These are phyloP conservation scores for Ceratosolen fusciceps DNA, from an alignment of 1,140 invertebrate species.

Conservation along the genomic window DNA sequence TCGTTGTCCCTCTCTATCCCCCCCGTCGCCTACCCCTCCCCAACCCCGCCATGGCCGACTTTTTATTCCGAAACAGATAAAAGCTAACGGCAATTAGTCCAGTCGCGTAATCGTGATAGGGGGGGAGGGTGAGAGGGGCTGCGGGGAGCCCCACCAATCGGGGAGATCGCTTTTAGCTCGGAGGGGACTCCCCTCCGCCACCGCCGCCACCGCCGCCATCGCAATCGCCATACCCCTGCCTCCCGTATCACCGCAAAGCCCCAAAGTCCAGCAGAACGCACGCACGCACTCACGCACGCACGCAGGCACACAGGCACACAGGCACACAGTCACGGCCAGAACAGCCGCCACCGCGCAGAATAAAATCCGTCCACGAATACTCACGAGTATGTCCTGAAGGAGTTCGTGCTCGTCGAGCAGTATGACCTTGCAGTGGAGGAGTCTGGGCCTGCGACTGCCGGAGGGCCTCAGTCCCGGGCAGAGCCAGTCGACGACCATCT, in stretches of 20 bases:
- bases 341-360: neutral
- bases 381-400: constrained; percentile 77
- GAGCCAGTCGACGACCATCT: constrained; percentile 70
- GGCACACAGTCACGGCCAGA: no score
- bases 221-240: no score
- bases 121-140: neutral
- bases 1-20: constrained; percentile 6
- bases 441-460: constrained; percentile 74
- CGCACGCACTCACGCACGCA: no score
- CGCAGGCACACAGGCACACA: no score
- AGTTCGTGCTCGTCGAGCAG: constrained; percentile 76
- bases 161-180: no score
- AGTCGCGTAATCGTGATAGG: neutral
- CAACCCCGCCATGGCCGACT: neutral
- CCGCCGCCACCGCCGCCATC: no score
- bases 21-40: neutral
- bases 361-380: constrained; percentile 50
- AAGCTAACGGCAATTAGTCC: constrained; percentile 22
- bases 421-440: constrained; percentile 76
- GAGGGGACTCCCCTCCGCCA: no score
- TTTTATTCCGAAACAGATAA: constrained; percentile 37
- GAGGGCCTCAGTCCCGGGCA: constrained; percentile 69
- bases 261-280: no score
- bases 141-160: no score
- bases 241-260: no score